Evolutionary conservation across 1,140 invertebrate genomes (phyloP), one percentile per base, ranked within the genome.

Genomic region (Drosophila tani): DNA sequence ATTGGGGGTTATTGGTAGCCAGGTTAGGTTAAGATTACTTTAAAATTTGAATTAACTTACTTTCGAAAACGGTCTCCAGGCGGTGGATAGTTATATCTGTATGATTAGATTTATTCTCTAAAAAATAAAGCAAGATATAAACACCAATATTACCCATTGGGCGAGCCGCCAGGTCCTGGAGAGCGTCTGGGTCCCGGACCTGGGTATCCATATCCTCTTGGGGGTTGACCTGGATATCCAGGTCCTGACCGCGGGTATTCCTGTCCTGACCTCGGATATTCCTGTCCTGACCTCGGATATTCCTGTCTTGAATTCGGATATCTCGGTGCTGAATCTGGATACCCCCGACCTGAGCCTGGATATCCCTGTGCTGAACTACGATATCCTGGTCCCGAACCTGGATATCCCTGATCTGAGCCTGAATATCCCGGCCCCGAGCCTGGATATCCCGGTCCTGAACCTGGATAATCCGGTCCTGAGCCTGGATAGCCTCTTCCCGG

Each of bases 41-140:
- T 5, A 11, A 11, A n/a, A 40, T n/a, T n/a, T 7, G 11, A 38
- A 60, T n/a, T 19, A 21, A 5, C 70, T 68, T 55, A 76, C 55
- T 41, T 40, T 9, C 29, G 19, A 47, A 9, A n/a, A 14, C 15
- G 41, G 4, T 66, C n/a, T 3, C 63, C 11, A 19, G 45, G 19
- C 11, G 75, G 19, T 24, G 38, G 29, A 50, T 60, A 41, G 38
- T n/a, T 58, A 32, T 41, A 47, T 7, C 75, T 77, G 9, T 3
- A 32, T 11, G 5, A 11, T n/a, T 38, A 5, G 1, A 17, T 2
- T 43, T 14, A 6, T 51, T 32, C 11, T 32, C 15, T 8, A 5
- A 43, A 64, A n/a, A 2, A 4, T n/a, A 38, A 15, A 12, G 2
- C 2, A 32, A 5, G 1, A 46, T 35, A 21, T 21, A 12, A 12